Conservation (phyloP, 1,140 invertebrate genomes). For the Lanistes nyassanus region DNA sequence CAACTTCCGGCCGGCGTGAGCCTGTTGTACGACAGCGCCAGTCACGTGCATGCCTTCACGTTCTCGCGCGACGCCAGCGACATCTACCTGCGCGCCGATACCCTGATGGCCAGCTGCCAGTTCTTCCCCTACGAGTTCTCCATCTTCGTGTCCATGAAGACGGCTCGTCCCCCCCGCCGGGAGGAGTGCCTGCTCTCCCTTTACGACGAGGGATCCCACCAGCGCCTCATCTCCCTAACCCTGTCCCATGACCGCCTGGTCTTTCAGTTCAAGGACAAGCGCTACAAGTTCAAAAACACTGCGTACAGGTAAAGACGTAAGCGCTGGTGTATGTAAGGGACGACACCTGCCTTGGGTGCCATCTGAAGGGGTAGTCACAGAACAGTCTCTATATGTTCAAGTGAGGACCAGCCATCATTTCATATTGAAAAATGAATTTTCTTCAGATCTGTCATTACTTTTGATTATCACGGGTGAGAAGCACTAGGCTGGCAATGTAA, state of each 20-base stretch:
- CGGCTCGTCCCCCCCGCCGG: slow-evolving; percentile 25
- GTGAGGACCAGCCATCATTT: no score
- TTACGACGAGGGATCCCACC: slow-evolving; percentile 21
- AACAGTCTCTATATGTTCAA: no score
- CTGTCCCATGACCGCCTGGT: slow-evolving; percentile 44
- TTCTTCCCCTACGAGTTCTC: slow-evolving; percentile 63
- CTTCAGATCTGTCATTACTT: no score
- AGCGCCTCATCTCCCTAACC: slow-evolving; percentile 42
- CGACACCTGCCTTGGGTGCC: no score
- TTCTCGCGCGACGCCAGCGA: slow-evolving; percentile 42
- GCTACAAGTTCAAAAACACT: slow-evolving; percentile 44
- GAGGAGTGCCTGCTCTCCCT: slow-evolving; percentile 53
- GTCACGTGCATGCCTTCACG: slow-evolving; percentile 54
- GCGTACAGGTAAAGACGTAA: slow-evolving; percentile 2
- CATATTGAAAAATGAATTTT: no score
- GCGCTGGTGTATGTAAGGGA: no score
- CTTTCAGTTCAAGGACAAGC: slow-evolving; percentile 52
- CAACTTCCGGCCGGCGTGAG: slow-evolving; percentile 52
- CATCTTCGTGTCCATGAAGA: slow-evolving; percentile 55
- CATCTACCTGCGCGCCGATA: slow-evolving; percentile 39
- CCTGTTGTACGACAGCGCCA: slow-evolving; percentile 48
- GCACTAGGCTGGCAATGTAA: no score
- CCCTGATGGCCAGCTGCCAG: slow-evolving; percentile 47
- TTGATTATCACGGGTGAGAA: no score
- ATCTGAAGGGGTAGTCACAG: no score